Evolutionary conservation across 2,113 vertebrate species (phyloP).

Genomic region (Chlorodrepanis virens): DNA sequence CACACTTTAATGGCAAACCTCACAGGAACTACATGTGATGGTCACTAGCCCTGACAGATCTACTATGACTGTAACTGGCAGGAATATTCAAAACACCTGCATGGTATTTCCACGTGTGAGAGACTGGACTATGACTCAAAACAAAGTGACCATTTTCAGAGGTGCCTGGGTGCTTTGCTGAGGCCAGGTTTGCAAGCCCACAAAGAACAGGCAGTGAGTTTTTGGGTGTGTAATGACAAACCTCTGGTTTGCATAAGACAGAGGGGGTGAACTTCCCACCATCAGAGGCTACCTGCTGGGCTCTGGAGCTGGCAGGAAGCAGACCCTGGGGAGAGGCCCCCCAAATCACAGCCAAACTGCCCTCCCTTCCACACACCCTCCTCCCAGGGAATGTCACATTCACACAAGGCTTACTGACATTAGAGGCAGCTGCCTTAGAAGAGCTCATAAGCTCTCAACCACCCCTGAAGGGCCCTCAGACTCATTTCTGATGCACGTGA

Average conservation of each 20-base stretch:
- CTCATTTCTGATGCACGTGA: background rate
- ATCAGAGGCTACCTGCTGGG: background rate
- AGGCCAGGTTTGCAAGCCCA: background rate
- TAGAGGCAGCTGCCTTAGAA: background rate
- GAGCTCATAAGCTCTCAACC: background rate
- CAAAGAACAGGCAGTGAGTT: background rate
- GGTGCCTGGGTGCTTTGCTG: background rate
- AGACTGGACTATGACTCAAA: background rate
- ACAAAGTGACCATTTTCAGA: background rate
- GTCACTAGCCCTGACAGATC: background rate
- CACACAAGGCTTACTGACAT: background rate
- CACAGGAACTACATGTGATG: background rate
- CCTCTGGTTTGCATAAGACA: background rate
- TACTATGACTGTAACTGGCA: background rate
- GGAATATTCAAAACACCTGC: background rate
- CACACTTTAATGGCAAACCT: background rate
- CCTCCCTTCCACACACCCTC: accelerated
- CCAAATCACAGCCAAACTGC: background rate
- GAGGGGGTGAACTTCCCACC: background rate
- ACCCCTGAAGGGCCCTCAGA: background rate
- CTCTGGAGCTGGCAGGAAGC: background rate
- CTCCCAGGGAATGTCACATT: background rate
- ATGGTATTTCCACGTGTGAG: background rate
- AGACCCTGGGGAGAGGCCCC: background rate
- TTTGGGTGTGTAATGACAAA: background rate